Evolutionary conservation across 2,797 vertebrate species (phyloP).

Genomic region (Sebastes diploproa): DNA sequence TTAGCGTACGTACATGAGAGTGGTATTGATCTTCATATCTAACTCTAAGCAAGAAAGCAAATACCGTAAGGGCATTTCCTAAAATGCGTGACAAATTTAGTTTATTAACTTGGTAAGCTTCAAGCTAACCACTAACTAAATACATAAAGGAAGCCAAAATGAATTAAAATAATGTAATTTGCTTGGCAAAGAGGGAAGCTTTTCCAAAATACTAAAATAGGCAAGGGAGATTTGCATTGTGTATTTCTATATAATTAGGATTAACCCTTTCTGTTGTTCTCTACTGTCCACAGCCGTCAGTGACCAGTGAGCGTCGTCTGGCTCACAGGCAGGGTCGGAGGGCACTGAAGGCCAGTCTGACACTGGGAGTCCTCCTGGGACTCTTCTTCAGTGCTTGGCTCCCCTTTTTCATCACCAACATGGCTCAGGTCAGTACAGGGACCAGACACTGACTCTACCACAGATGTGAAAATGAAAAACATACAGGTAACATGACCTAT

Average conservation of each 20-base stretch:
- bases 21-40: not conserved
- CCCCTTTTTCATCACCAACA: constrained; percentile 94
- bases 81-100: not conserved
- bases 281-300: constrained; percentile 61
- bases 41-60: not conserved
- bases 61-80: not conserved
- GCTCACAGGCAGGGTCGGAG: constrained; percentile 91
- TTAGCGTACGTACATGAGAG: not conserved
- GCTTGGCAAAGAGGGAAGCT: not conserved
- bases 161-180: not conserved
- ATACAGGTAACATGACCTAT: not conserved
- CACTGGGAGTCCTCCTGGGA: constrained; percentile 92
- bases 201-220: not conserved
- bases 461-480: not conserved
- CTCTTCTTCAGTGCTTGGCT: constrained; percentile 97
- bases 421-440: constrained; percentile 89
- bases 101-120: not conserved
- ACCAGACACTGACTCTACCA: not conserved
- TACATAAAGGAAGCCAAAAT: not conserved
- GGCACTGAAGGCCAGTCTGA: constrained; percentile 96
- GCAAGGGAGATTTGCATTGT: not conserved
- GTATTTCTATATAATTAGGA: not conserved
- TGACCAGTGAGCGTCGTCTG: constrained; percentile 85
- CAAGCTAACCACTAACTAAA: not conserved
- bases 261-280: not conserved